phyloP scores from a whole-genome alignment of 1,140 invertebrate genomes.

The Zaprionus inermis region DNA sequence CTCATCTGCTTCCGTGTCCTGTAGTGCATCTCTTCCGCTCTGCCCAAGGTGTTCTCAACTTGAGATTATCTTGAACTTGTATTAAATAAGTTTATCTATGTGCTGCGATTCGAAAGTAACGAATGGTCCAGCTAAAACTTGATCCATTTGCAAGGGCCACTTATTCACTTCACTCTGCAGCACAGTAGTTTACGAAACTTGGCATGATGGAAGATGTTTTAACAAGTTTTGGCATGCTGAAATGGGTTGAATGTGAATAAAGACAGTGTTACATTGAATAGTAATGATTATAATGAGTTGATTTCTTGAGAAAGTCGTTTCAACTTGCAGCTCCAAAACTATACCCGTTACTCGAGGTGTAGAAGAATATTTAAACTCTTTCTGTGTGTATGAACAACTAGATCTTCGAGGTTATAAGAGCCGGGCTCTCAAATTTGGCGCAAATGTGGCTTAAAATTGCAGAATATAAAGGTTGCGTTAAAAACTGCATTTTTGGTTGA shows the following conservation, averaged over 20 bases:
- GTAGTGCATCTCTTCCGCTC: constrained; percentile 8
- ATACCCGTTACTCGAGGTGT: no score
- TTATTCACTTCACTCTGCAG: not conserved
- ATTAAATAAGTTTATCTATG: constrained; percentile 18
- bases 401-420: no score
- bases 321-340: no score
- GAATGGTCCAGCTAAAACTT: not conserved
- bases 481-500: no score
- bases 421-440: no score
- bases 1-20: constrained; percentile 39
- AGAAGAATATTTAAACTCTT: no score
- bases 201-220: not conserved
- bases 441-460: no score
- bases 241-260: not conserved
- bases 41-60: constrained; percentile 28
- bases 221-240: not conserved
- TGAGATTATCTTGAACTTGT: constrained; percentile 22
- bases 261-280: not conserved
- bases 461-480: no score
- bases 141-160: not conserved
- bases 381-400: no score
- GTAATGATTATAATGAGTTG: not conserved
- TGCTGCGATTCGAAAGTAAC: constrained; percentile 1
- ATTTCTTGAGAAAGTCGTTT: no score
- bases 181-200: not conserved